These are phyloP conservation scores for Cantharis rufa DNA, from an alignment of 2,888 invertebrate species.

Conservation along the genomic window DNA sequence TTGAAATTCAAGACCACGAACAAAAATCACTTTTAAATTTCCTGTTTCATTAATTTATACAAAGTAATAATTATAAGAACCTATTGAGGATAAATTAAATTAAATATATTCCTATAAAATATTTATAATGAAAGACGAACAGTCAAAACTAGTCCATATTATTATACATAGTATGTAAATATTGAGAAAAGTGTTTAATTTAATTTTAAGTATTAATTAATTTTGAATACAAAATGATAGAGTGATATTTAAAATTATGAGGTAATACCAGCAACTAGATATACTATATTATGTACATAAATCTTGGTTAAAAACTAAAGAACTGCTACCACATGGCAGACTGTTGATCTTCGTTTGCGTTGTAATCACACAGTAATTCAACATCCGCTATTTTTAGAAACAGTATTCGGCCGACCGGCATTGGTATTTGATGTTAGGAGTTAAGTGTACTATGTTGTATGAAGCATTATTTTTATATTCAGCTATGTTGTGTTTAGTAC, in stretches of 20 bases:
- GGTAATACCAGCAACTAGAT: not conserved
- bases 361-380: not conserved
- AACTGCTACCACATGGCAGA: not conserved
- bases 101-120: no score
- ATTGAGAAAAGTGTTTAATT: no score
- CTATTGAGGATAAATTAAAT: no score
- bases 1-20: not conserved
- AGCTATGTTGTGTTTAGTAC: no score
- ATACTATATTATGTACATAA: no score
- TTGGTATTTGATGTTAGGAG: slow-evolving; percentile 7
- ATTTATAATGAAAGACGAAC: no score
- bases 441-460: not conserved
- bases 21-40: not conserved
- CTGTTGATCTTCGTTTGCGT: not conserved
- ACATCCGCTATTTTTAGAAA: slow-evolving; percentile 32
- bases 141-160: no score
- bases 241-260: not conserved
- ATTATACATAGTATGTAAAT: no score
- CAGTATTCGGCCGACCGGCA: slow-evolving; percentile 28
- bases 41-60: not conserved
- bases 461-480: no score
- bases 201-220: no score
- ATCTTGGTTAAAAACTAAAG: not conserved
- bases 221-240: not conserved
- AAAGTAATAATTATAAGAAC: not conserved